Conservation (phyloP, 2,888 invertebrate species). For the Baccha elongata region DNA sequence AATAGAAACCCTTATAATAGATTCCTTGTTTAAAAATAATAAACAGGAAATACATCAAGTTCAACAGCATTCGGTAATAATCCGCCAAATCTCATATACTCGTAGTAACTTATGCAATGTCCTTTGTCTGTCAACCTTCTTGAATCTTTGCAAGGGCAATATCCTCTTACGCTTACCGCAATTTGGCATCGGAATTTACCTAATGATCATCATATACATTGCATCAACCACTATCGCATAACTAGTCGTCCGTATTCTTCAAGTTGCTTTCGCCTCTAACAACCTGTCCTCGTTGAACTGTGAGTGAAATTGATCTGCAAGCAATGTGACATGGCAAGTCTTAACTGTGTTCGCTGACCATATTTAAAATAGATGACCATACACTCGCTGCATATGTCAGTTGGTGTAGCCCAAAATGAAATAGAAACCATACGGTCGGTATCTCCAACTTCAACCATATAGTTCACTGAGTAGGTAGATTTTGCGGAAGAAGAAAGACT, state of each 20-base stretch:
- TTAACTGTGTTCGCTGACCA: constrained; percentile 67
- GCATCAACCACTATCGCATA: constrained; percentile 21
- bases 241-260: neutral
- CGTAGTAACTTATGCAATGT: constrained; percentile 63
- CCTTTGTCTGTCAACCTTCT: constrained; percentile 39
- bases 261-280: constrained; percentile 61
- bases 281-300: constrained; percentile 60
- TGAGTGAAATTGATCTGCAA: constrained; percentile 69
- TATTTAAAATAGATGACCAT: constrained; percentile 69
- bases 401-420: constrained; percentile 55
- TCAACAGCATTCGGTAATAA: neutral
- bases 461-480: constrained; percentile 36
- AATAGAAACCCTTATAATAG: no score
- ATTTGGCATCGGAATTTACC: constrained; percentile 54
- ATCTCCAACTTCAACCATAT: constrained; percentile 27
- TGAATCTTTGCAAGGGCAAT: constrained; percentile 42
- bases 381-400: constrained; percentile 48
- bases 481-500: constrained; percentile 47
- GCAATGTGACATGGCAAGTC: constrained; percentile 69
- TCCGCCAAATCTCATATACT: constrained; percentile 17
- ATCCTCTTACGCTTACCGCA: constrained; percentile 20
- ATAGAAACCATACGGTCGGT: constrained; percentile 53
- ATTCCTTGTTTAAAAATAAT: no score
- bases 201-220: constrained; percentile 58
- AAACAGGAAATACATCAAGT: constrained; percentile 11